A percentile compares a stretch with the other conserved stretches of the same genome.
These are phyloP conservation scores for Caenorhabditis sinica DNA, from an alignment of 2,888 invertebrate species.

Conservation along the genomic window DNA sequence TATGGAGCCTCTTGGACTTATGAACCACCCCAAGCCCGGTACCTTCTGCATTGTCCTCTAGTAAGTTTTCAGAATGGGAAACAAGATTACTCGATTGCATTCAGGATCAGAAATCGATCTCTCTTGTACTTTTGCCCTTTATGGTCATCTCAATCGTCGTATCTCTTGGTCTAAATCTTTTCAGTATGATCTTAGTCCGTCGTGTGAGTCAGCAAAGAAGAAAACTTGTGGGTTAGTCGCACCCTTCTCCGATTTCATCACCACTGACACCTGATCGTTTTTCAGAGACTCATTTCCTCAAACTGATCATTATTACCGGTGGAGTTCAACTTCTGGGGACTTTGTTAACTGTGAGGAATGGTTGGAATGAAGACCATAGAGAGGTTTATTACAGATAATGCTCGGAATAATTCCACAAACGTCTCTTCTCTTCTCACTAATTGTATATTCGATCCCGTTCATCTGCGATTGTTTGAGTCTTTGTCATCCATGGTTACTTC, in stretches of 20 bases:
- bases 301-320: slow-evolving; percentile 39
- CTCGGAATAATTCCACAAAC: slow-evolving; percentile 1
- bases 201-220: slow-evolving; percentile 41
- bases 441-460: slow-evolving; percentile 28
- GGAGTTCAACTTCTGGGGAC: slow-evolving; percentile 42
- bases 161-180: slow-evolving; percentile 21
- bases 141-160: slow-evolving; percentile 31
- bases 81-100: neutral
- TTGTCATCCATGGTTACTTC: slow-evolving; percentile 31
- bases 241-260: slow-evolving; percentile 24
- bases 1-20: slow-evolving; percentile 33
- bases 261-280: slow-evolving; percentile 6
- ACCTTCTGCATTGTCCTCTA: slow-evolving; percentile 14
- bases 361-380: neutral
- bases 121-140: slow-evolving; percentile 26
- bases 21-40: neutral
- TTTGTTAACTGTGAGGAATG: slow-evolving; percentile 11
- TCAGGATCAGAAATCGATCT: slow-evolving; percentile 13
- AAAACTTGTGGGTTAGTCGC: slow-evolving; percentile 33
- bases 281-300: slow-evolving; percentile 44
- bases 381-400: slow-evolving; percentile 9
- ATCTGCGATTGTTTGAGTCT: slow-evolving; percentile 33
- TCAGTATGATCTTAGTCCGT: slow-evolving; percentile 31
- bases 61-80: neutral
- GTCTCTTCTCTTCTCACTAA: slow-evolving; percentile 24